Base-by-base conservation (phyloP, 1,140 invertebrate genomes). In the Ceratina calcarata region DNA sequence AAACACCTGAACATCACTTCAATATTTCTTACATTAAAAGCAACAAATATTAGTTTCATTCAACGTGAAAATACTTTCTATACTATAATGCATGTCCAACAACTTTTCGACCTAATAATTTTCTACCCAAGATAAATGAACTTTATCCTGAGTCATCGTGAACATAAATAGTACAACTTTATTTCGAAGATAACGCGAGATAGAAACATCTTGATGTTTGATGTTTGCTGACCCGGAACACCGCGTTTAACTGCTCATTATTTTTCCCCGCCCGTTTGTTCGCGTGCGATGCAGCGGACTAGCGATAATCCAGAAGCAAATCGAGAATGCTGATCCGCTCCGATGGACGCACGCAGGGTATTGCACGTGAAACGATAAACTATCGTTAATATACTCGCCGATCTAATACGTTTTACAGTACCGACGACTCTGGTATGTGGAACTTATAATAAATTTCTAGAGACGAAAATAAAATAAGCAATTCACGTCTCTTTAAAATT, bases 391-490 rank as follows among this genome's bases (percentile, higher is more conserved):
- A 78, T 76, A 73, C 82, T 68, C 83, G 73, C 78, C 79, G 81
- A 86, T 87, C 85, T 84, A 84, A 87, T 84, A 84, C 69, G 87
- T 88, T 45, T 45, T 87, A 89, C 87, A 85, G 82, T 76, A 10
- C 57, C 82, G 78, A 85, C 81, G 80, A 82, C 85, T 87, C 83
- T 67, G 86, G 78, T 84, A 88, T 83, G 80, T 83, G 74, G 64
- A 85, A 71, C 78, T 78, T 72, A 16, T 24, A 68, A 81, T 81
- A 84, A 81, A 80, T 82, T 74, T 65, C 62, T 24, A 57, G 62
- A 16, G 45, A 60, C 71, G 72, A 75, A 82, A 83, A 84, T 32
- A 24, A 55, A 53, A 65, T 60, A n/a, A 58, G 61, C 24, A 64
- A 55, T 24, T 7, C 20, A 15, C 15, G 3, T 7, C 0, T 49